phyloP scores from a whole-genome alignment of 1,140 invertebrate species.

The Orussus abietinus region DNA sequence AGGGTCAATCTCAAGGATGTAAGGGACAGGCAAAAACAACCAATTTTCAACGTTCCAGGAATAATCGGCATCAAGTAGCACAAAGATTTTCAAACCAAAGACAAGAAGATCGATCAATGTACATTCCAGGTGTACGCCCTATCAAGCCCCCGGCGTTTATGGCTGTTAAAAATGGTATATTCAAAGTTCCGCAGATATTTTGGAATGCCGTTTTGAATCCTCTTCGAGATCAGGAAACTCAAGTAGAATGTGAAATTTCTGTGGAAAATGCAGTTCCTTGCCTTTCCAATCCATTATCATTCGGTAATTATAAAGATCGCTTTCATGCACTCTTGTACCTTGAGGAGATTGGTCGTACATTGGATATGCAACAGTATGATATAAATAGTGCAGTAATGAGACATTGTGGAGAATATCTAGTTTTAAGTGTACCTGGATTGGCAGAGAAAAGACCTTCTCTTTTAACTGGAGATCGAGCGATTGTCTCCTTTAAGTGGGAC shows the following conservation, averaged over 20 bases:
- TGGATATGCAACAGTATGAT: slow-evolving; percentile 68
- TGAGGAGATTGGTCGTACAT: slow-evolving; percentile 69
- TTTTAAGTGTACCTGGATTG: slow-evolving; percentile 73
- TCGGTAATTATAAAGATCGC: slow-evolving; percentile 59
- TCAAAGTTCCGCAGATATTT: slow-evolving; percentile 58
- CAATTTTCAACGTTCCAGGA: too few relatives aligned
- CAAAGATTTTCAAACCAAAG: too few relatives aligned
- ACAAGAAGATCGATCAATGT: slow-evolving; percentile 37
- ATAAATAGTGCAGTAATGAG: slow-evolving; percentile 63
- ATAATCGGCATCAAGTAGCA: too few relatives aligned
- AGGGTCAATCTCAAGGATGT: too few relatives aligned
- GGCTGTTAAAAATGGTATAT: slow-evolving; percentile 50
- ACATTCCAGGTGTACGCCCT: slow-evolving; percentile 59
- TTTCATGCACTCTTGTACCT: slow-evolving; percentile 73
- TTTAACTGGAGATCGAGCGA: slow-evolving; percentile 72
- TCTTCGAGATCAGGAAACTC: slow-evolving; percentile 40
- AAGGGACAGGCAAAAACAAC: too few relatives aligned
- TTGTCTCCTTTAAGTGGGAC: slow-evolving; percentile 49
- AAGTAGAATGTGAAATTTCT: slow-evolving; percentile 39
- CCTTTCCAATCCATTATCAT: slow-evolving; percentile 50
- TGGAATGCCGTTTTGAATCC: slow-evolving; percentile 51
- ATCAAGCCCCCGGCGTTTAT: slow-evolving; percentile 57
- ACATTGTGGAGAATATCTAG: slow-evolving; percentile 64
- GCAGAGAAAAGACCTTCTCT: slow-evolving; percentile 81
- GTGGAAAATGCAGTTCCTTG: slow-evolving; percentile 49